Percentiles rank a stretch among this genome's conserved stretches.
phyloP scores from a whole-genome alignment of 2,888 invertebrate genomes.

The Leucania comma region DNA sequence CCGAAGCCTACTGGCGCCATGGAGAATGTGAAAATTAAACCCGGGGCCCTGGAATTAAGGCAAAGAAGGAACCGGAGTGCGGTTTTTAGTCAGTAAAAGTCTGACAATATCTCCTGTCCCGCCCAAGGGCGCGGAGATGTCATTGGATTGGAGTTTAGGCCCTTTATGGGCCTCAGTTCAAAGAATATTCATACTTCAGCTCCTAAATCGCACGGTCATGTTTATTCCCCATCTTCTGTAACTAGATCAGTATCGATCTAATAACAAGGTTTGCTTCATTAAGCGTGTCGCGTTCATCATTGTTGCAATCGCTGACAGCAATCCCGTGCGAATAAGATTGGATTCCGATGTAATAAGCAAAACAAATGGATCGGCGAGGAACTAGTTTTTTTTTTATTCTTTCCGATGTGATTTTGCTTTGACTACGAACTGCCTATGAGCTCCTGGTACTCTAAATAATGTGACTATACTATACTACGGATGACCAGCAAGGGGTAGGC shows the following conservation, averaged over 20 bases:
- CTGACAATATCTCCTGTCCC: too few species aligned
- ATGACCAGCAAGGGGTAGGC: too few species aligned
- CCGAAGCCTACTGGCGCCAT: too few species aligned
- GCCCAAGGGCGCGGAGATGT: too few species aligned
- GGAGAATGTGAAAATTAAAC: too few species aligned
- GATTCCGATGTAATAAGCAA: conserved; percentile 30
- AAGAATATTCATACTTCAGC: not conserved
- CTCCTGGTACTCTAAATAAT: not conserved
- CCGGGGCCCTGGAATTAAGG: too few species aligned
- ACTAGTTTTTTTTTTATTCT: not conserved
- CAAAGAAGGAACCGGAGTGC: too few species aligned
- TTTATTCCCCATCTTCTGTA: conserved; percentile 12
- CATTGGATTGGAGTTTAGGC: too few species aligned
- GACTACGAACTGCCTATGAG: not conserved
- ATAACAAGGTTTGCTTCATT: conserved; percentile 48
- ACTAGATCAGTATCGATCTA: conserved; percentile 38
- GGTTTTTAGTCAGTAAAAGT: too few species aligned
- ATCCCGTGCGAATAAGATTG: conserved; percentile 34
- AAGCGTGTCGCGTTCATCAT: conserved; percentile 23
- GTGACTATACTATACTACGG: not conserved
- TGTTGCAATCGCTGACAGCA: conserved; percentile 43
- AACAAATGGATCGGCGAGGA: not conserved
- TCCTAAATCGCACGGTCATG: not conserved
- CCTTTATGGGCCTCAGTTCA: not conserved
- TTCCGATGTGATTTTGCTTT: not conserved